Conservation (phyloP, 2,113 vertebrate genomes). For the Melozone crissalis region DNA sequence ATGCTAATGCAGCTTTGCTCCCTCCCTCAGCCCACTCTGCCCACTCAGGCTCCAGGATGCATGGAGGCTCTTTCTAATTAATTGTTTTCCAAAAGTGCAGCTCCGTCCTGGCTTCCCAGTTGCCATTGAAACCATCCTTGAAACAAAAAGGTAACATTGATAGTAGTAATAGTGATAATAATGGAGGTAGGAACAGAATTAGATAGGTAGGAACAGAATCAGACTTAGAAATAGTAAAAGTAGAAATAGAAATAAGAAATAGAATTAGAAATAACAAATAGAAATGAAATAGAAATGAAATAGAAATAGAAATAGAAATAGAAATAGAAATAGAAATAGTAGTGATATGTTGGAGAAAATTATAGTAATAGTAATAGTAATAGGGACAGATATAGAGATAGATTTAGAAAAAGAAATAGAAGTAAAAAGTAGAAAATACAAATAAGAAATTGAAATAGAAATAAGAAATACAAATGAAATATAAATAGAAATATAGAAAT, state of each 20-base stretch:
- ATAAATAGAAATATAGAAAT: not conserved
- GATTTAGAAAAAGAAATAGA: not conserved
- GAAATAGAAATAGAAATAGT: too few relatives aligned
- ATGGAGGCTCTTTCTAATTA: not conserved
- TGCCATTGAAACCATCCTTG: not conserved
- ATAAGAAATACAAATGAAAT: not conserved
- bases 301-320: too few relatives aligned
- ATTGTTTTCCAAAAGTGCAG: not conserved
- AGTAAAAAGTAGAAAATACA: not conserved
- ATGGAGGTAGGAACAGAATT: not conserved
- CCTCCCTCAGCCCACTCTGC: not conserved
- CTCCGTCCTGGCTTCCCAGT: not conserved
- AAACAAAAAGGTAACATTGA: not conserved
- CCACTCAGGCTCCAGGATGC: not conserved
- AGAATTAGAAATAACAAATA: not conserved
- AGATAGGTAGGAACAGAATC: not conserved
- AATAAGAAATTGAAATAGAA: too few relatives aligned
- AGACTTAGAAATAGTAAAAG: not conserved
- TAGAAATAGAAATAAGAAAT: not conserved
- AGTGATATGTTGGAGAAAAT: too few relatives aligned
- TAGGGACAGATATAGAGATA: not conserved
- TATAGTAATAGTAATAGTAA: too few relatives aligned
- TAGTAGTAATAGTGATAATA: not conserved
- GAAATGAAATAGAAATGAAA: too few relatives aligned
- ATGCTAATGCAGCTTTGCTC: slow-evolving; percentile 10